These are phyloP conservation scores for Helarctos malayanus DNA, from an alignment of 2,797 vertebrate genomes.

Conservation along the genomic window DNA sequence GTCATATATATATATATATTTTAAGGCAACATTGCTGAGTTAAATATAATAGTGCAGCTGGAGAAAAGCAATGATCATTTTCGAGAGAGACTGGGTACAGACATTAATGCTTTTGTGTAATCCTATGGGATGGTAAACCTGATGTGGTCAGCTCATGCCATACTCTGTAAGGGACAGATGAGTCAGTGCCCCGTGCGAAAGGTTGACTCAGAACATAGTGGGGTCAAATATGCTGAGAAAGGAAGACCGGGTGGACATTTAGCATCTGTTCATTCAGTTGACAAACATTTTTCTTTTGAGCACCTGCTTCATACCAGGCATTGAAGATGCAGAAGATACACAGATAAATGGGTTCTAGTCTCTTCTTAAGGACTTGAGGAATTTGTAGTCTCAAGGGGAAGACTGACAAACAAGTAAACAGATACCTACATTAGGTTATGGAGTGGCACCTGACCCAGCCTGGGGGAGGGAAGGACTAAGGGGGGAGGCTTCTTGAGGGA, in stretches of 20 bases:
- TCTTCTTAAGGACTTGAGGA: neutral
- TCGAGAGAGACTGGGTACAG: neutral
- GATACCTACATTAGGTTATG: neutral
- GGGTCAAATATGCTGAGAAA: neutral
- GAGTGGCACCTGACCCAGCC: neutral
- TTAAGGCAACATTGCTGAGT: neutral
- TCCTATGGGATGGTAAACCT: neutral
- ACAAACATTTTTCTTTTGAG: conserved; percentile 28
- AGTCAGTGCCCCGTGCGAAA: neutral
- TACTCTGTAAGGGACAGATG: neutral
- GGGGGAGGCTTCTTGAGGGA: neutral
- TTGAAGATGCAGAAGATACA: neutral
- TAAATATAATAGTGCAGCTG: neutral
- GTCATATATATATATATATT: neutral
- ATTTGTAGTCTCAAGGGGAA: neutral
- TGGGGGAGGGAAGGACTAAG: neutral
- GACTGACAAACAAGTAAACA: neutral
- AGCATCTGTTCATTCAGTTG: neutral
- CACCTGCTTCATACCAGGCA: neutral
- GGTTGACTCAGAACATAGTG: neutral
- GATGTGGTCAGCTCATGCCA: neutral
- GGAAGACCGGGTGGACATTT: neutral
- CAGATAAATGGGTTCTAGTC: neutral
- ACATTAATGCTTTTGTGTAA: neutral
- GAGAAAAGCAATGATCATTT: neutral